Evolutionary conservation across 2,113 vertebrate species (phyloP), one percentile per base, ranked within the genome.

Genomic region (Cardinalis cardinalis): DNA sequence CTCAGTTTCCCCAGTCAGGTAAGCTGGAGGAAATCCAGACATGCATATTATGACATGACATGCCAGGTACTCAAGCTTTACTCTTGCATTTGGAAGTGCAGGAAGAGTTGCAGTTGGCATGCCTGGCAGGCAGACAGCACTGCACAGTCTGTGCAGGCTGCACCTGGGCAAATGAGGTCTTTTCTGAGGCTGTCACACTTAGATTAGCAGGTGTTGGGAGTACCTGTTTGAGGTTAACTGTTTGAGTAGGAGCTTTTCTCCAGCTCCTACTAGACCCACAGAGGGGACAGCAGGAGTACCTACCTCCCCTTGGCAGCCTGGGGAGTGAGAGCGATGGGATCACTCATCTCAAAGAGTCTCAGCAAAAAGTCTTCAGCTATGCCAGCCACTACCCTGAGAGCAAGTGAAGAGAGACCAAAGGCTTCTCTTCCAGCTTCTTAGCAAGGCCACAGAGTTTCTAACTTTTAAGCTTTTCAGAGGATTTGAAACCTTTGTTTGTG

Each of bases 301-400:
- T 49, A 29, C 34, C 7, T 68, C 44, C 36, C 4, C 9, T 56
- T 8, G 3, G 29, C 44, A 82, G 40, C n/a, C 36, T 52, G 14
- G 18, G 14, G 14, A 55, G 48, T 3, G 7, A 60, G 28, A 7
- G 2, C 0, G 0, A 18, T 61, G 38, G 32, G 20, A 34, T 63
- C 16, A 10, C 9, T 76, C 25, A 9, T 58, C 40, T 69, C 48
- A 68, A 23, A 16, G 12, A 74, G 20, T 25, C 29, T 51, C 44
- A 66, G 38, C 15, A 38, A 58, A 73, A 74, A 52, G 19, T 8
- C 65, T 56, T n/a, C 10, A 48, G 24, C 21, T 63, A 6, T 52
- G 31, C n/a, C 41, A 64, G 38, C 18, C 7, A 1, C 24, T 17
- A 56, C 14, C 29, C 18, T 14, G 23, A 83, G 23, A 40, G 38